Percentiles rank a stretch among this genome's conserved stretches.
phyloP scores from a whole-genome alignment of 2,113 vertebrate species.

The Apodemus sylvaticus region DNA sequence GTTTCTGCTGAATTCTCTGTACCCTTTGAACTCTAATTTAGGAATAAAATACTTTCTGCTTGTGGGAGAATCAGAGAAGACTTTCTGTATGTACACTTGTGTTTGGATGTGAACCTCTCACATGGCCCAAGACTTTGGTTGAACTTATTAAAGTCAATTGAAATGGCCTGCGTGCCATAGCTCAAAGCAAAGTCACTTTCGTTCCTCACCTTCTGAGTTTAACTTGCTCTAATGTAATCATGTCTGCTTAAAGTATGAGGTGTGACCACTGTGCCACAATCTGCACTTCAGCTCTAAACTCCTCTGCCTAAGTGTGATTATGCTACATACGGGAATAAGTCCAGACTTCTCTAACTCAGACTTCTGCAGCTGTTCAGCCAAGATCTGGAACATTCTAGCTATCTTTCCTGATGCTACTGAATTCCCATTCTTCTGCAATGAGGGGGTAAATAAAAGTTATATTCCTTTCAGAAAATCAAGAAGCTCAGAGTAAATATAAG shows the following conservation, averaged over 20 bases:
- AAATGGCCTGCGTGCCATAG: constrained; percentile 54
- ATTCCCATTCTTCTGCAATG: constrained; percentile 61
- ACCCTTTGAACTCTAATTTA: constrained; percentile 82
- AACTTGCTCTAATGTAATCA: constrained; percentile 69
- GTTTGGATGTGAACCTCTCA: constrained; percentile 62
- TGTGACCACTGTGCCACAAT: constrained; percentile 37
- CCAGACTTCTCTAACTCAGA: neutral
- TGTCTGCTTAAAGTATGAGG: constrained; percentile 60
- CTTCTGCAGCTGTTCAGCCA: neutral
- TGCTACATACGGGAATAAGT: neutral
- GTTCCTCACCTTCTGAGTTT: constrained; percentile 60
- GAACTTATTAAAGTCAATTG: constrained; percentile 66
- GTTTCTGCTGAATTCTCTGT: constrained; percentile 80
- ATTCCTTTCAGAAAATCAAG: constrained; percentile 77
- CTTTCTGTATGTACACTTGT: constrained; percentile 66
- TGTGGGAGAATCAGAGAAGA: constrained; percentile 12
- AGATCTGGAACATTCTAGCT: constrained; percentile 51
- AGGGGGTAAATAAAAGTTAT: constrained; percentile 83
- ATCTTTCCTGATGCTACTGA: constrained; percentile 62
- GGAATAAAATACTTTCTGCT: constrained; percentile 80
- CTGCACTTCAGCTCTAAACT: constrained; percentile 63
- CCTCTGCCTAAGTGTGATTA: constrained; percentile 56
- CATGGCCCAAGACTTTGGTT: constrained; percentile 71
- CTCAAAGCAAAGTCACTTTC: constrained; percentile 60
- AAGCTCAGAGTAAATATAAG: constrained; percentile 83